Evolutionary conservation across 2,797 vertebrate species (phyloP).

Genomic region (Anguilla pacifica): DNA sequence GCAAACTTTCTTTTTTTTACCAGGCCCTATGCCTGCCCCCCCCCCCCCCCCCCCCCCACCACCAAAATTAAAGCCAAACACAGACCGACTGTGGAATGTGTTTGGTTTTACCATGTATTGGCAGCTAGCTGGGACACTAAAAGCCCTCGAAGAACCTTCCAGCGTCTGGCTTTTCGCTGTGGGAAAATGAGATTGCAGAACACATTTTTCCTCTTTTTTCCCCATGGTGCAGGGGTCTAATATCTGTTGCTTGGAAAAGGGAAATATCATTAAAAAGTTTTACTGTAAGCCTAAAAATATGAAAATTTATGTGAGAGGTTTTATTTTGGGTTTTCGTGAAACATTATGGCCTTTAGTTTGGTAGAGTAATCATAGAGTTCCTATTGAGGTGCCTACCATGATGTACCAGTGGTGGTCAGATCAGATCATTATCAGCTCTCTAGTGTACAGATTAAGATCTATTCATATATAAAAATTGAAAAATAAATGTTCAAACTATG

Average conservation of each 20-base stretch:
- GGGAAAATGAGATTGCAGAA: background rate
- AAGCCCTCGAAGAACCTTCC: background rate
- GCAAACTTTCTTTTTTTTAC: background rate
- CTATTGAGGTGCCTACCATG: background rate
- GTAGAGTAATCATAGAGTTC: background rate
- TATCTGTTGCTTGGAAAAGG: constrained; percentile 13
- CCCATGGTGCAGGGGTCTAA: background rate
- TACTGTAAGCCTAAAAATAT: background rate
- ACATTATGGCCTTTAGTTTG: background rate
- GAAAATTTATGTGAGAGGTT: too few relatives aligned
- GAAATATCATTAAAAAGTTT: background rate
- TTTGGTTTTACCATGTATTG: background rate
- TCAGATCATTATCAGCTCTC: background rate
- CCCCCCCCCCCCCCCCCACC: background rate
- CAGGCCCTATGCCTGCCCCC: background rate
- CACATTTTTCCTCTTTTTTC: background rate
- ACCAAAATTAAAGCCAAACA: constrained; percentile 1
- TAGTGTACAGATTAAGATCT: too few relatives aligned
- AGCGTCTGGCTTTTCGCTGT: background rate
- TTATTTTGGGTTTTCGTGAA: background rate
- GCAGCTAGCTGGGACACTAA: background rate
- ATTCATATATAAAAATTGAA: background rate
- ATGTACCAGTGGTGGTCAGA: too few relatives aligned
- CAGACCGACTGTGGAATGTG: background rate
- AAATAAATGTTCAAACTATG: background rate